Evolutionary conservation across 1,140 invertebrate species (phyloP), one percentile per base, ranked within the genome.

Genomic region (Apis florea): DNA sequence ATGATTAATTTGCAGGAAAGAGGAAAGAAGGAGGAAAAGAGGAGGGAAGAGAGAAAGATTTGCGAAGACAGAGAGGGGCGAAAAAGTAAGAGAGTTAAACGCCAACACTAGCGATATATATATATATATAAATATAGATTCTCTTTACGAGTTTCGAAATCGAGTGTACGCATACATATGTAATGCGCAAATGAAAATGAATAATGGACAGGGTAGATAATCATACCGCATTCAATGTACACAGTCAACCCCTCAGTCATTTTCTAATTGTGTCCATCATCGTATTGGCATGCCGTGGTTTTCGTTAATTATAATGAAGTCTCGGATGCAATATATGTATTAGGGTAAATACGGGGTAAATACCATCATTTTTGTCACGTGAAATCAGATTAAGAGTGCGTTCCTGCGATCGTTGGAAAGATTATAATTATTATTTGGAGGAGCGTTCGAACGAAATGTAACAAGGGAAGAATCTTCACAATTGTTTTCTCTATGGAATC

Each of bases 71-170:
- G 11, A 40, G 13, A 10, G 24, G 26, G 54, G 53, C 1, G 26
- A 70, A 47, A 66, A 19, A 53, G 61, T 58, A 47, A 26, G 58
- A 54, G 61, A 68, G 56, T 31, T 40, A 31, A 74, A 79, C 17
- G 54, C 49, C 53, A 77, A 56, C 19, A 76, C 61, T 67, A 76
- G 49, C 49, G 67, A 64, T 79, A 89, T 88, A 90, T 13, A 91
- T 91, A 77, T 82, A 40, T 40, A 40, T 40, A 40, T 40, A 40
- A 72, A 70, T 71, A 89, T 90, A 87, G 88, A 91, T 92, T 89
- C 88, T 90, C 89, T 89, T 90, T 83, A 58, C 79, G 40, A 63
- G 66, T 56, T 21, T 75, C 19, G 79, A 63, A 49, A 67, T 70
- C 51, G 64, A 40, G 51, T 59, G 19, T 56, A 31, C 21, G 64